Evolutionary conservation across 2,797 vertebrate genomes (phyloP).

Genomic region (Xiphophorus birchmanni): DNA sequence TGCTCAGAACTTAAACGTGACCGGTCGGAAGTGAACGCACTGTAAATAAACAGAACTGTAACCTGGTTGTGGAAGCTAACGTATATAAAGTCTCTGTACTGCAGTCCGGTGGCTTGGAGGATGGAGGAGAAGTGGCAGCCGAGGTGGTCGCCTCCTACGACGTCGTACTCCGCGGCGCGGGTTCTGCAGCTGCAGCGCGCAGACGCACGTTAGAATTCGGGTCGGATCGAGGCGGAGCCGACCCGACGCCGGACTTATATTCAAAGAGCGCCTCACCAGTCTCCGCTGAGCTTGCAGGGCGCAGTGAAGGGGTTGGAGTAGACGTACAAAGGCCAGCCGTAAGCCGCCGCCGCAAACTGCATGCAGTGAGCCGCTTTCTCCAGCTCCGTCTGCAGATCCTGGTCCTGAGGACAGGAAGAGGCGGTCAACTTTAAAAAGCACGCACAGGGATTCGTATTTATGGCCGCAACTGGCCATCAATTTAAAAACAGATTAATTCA

Average conservation of each 20-base stretch:
- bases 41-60: background rate
- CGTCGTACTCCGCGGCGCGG: conserved; percentile 81
- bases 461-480: too few relatives aligned
- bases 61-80: conserved; percentile 98
- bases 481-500: too few relatives aligned
- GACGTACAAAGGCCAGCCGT: conserved; percentile 94
- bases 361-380: conserved; percentile 91
- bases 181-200: conserved; percentile 82
- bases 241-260: background rate
- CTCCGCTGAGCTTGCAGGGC: conserved; percentile 87
- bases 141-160: conserved; percentile 86
- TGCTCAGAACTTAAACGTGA: background rate
- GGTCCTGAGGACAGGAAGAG: conserved; percentile 71
- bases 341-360: conserved; percentile 92
- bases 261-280: conserved; percentile 84
- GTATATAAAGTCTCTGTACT: conserved; percentile 95
- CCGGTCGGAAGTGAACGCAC: too few relatives aligned
- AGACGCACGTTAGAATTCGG: background rate
- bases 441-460: too few relatives aligned
- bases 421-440: fast-evolving
- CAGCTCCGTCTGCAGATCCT: conserved; percentile 88
- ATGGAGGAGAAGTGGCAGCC: conserved; percentile 93
- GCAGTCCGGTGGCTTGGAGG: conserved; percentile 89
- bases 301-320: conserved; percentile 89
- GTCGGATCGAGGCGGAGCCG: background rate